Conservation (phyloP, 1,140 invertebrate species). For the Luehdorfia chinensis region DNA sequence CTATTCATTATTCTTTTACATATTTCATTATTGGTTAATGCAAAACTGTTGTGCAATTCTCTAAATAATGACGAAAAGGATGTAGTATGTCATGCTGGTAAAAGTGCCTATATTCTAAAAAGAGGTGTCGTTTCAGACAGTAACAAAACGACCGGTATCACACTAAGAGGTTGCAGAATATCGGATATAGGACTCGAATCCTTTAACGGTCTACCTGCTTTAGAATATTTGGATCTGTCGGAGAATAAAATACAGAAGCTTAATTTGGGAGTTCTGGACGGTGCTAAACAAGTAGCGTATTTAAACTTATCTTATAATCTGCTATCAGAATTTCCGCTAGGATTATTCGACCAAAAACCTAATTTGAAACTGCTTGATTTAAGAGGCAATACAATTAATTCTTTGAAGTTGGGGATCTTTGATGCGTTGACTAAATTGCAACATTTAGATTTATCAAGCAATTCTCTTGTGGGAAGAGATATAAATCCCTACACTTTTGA, state of each 20-base stretch:
- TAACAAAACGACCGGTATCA: conserved; percentile 33
- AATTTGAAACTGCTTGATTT: conserved; percentile 46
- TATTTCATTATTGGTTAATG: neutral
- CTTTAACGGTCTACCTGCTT: conserved; percentile 36
- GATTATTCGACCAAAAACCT: conserved; percentile 42
- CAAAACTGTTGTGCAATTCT: conserved; percentile 13
- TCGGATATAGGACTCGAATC: conserved; percentile 38
- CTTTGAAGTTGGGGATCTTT: conserved; percentile 41
- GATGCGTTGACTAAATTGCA: conserved; percentile 44
- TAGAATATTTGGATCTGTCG: conserved; percentile 48
- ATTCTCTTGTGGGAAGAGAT: conserved; percentile 36
- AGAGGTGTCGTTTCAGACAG: conserved; percentile 46
- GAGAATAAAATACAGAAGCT: conserved; percentile 43
- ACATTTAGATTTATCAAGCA: conserved; percentile 46
- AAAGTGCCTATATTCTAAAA: conserved; percentile 28
- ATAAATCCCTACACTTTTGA: conserved; percentile 44
- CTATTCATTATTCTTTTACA: no score
- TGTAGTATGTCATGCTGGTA: conserved; percentile 22
- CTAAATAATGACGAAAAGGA: conserved; percentile 10
- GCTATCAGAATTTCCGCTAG: conserved; percentile 36
- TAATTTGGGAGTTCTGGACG: conserved; percentile 43
- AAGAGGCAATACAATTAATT: conserved; percentile 39
- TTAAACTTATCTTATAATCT: conserved; percentile 53
- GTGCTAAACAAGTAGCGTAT: conserved; percentile 27
- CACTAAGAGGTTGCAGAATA: conserved; percentile 42